Evolutionary conservation across 2,888 invertebrate genomes (phyloP).

Genomic region (Drosophila prolongata): DNA sequence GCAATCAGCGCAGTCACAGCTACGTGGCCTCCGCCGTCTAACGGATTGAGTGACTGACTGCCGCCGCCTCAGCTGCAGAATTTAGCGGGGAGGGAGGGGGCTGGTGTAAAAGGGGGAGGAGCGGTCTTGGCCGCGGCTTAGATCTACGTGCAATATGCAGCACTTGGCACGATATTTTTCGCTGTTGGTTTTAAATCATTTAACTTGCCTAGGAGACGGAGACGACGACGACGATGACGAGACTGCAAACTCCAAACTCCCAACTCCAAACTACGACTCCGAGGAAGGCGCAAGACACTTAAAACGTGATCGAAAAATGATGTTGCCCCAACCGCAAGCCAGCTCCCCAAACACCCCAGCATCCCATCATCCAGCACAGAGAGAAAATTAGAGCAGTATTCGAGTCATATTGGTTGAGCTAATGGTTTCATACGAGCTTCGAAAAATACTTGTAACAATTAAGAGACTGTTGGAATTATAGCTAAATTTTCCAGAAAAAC

Average conservation of each 20-base stretch:
- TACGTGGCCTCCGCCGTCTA: constrained; percentile 64
- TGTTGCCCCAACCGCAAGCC: constrained; percentile 65
- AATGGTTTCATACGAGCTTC: no score
- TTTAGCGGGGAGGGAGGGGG: neutral
- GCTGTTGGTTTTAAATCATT: constrained; percentile 78
- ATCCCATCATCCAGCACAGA: constrained; percentile 33
- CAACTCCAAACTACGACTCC: constrained; percentile 33
- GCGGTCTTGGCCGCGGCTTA: constrained; percentile 38
- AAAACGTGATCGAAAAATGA: constrained; percentile 81
- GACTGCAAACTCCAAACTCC: constrained; percentile 26
- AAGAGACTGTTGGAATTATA: no score
- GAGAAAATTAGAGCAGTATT: neutral
- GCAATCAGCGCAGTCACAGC: constrained; percentile 49
- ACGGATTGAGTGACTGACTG: constrained; percentile 76
- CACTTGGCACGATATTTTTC: constrained; percentile 79
- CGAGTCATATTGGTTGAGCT: neutral
- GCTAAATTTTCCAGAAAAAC: no score
- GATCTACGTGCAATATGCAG: constrained; percentile 74
- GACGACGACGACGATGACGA: constrained; percentile 36
- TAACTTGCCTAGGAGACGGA: constrained; percentile 66
- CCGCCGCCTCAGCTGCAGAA: constrained; percentile 54
- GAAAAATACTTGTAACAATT: no score
- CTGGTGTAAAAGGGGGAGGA: constrained; percentile 1
- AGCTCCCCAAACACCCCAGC: constrained; percentile 49
- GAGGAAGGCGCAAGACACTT: constrained; percentile 75